phyloP scores from a whole-genome alignment of 2,888 invertebrate species.

The Lithophane leautieri region DNA sequence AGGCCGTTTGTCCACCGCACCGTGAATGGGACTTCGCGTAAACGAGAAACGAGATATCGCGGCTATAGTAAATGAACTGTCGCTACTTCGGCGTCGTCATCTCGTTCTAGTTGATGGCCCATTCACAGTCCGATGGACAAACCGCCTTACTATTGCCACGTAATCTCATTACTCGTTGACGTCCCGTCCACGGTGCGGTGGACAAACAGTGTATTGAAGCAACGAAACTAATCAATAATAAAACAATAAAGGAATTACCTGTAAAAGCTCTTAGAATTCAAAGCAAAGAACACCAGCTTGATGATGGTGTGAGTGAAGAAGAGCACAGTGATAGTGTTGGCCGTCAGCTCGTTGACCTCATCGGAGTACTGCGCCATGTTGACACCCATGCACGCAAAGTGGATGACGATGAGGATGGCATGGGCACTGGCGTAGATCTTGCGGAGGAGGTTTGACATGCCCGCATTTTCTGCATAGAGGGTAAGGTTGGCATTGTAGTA shows the following conservation, averaged over 20 bases:
- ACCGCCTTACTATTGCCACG: too few species aligned
- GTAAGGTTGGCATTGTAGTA: background rate
- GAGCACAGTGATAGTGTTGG: slow-evolving; percentile 95
- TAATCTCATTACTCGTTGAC: too few species aligned
- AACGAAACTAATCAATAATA: background rate
- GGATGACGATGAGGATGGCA: slow-evolving; percentile 91
- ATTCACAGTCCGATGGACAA: too few species aligned
- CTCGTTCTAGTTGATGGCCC: too few species aligned
- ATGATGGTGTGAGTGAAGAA: slow-evolving; percentile 95
- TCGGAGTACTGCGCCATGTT: slow-evolving; percentile 93
- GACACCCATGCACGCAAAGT: slow-evolving; percentile 91
- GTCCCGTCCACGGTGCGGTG: too few species aligned
- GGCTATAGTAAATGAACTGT: too few species aligned
- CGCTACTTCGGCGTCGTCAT: too few species aligned
- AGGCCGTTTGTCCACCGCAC: too few species aligned
- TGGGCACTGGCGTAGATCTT: slow-evolving; percentile 91
- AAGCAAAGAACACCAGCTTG: slow-evolving; percentile 93
- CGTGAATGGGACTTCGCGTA: too few species aligned
- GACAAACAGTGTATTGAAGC: too few species aligned
- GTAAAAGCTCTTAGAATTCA: slow-evolving; percentile 94
- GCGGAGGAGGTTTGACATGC: slow-evolving; percentile 90
- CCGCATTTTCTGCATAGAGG: slow-evolving; percentile 78
- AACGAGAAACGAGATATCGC: too few species aligned
- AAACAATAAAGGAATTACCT: slow-evolving; percentile 83
- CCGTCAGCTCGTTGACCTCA: slow-evolving; percentile 93